Conservation (phyloP, 2,888 invertebrate genomes). For the Hyalella azteca region DNA sequence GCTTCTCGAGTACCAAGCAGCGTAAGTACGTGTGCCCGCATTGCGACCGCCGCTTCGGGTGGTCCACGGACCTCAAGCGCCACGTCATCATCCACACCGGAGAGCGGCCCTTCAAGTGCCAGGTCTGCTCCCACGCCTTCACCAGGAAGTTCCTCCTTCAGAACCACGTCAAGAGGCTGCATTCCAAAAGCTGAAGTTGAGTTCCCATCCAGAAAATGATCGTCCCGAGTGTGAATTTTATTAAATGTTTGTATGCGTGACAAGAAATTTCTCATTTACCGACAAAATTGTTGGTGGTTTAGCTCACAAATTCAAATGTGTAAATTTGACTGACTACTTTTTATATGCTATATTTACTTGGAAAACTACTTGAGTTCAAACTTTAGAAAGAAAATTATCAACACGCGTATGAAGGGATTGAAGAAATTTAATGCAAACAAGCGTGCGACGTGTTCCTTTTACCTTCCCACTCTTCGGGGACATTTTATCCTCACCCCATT, state of each 20-base stretch:
- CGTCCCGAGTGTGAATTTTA: too few relatives aligned
- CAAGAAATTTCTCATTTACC: too few relatives aligned
- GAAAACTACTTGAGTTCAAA: background rate
- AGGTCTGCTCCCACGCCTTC: slow-evolving; percentile 50
- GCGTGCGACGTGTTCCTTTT: too few relatives aligned
- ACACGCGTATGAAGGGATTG: too few relatives aligned
- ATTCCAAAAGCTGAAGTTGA: slow-evolving; percentile 50
- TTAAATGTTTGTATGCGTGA: too few relatives aligned
- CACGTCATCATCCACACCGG: slow-evolving; percentile 58
- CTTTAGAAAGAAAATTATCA: too few relatives aligned
- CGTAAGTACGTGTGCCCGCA: slow-evolving; percentile 54
- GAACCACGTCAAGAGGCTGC: slow-evolving; percentile 56
- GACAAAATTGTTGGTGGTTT: too few relatives aligned
- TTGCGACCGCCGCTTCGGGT: slow-evolving; percentile 55
- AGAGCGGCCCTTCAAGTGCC: slow-evolving; percentile 56
- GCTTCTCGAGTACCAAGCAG: slow-evolving; percentile 45
- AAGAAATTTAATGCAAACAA: too few relatives aligned
- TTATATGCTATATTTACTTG: background rate
- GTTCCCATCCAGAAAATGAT: background rate
- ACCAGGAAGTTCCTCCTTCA: slow-evolving; percentile 57
- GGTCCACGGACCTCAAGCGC: slow-evolving; percentile 58
- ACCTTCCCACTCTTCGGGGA: too few relatives aligned
- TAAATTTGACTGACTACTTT: background rate
- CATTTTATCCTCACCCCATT: too few relatives aligned
- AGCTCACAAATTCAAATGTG: too few relatives aligned